Evolutionary conservation across 2,113 vertebrate species (phyloP).

Genomic region (Rhombomys opimus): DNA sequence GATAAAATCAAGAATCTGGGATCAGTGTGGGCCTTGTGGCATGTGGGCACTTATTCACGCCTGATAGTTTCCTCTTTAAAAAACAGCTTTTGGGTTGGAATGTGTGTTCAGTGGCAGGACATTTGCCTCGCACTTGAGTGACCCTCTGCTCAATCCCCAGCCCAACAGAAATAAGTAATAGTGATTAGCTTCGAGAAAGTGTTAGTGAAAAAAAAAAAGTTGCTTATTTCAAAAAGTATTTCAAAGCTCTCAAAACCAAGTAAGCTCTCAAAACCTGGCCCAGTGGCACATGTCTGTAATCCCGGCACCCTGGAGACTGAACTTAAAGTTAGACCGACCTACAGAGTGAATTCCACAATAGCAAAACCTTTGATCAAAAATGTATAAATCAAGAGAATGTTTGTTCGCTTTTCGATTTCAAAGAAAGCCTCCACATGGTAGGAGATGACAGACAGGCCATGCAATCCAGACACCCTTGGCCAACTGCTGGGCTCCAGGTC

Average conservation of each 20-base stretch:
- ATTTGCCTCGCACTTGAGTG: background rate
- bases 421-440: background rate
- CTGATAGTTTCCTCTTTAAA: background rate
- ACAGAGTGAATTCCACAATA: background rate
- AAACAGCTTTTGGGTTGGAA: background rate
- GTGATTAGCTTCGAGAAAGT: background rate
- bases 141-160: background rate
- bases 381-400: background rate
- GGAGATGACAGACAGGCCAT: background rate
- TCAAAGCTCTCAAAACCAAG: background rate
- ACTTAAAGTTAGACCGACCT: background rate
- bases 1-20: background rate
- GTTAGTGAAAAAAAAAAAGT: background rate
- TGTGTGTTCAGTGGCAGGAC: background rate
- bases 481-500: background rate
- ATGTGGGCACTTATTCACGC: background rate
- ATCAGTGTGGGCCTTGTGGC: background rate
- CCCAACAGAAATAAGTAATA: background rate
- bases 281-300: background rate
- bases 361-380: background rate
- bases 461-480: background rate
- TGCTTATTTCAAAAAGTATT: slow-evolving; percentile 11
- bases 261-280: background rate
- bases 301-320: background rate
- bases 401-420: background rate